phyloP scores from a whole-genome alignment of 2,888 invertebrate genomes.

The Keiferia lycopersicella region DNA sequence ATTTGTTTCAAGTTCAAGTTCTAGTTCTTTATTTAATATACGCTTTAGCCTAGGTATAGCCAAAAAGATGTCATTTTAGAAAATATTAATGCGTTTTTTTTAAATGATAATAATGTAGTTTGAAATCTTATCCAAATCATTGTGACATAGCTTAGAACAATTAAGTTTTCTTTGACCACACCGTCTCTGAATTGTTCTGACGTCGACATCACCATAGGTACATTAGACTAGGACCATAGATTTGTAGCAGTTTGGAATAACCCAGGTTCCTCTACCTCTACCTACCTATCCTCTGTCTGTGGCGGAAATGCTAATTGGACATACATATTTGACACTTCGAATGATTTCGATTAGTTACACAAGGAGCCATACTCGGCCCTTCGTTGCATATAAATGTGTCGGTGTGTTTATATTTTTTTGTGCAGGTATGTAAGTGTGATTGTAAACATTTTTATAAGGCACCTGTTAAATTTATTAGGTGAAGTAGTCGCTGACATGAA shows the following conservation, averaged over 20 bases:
- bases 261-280: background rate
- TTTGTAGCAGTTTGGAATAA: background rate
- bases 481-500: slow-evolving; percentile 2
- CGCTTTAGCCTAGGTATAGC: no score
- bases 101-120: no score
- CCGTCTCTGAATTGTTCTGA: background rate
- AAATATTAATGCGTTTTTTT: no score
- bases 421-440: slow-evolving; percentile 16
- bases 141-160: no score
- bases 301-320: slow-evolving; percentile 68
- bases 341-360: slow-evolving; percentile 46
- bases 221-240: background rate
- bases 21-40: no score
- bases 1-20: no score
- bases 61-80: no score
- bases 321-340: slow-evolving; percentile 54
- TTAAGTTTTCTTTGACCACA: no score
- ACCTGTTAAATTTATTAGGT: slow-evolving; percentile 11
- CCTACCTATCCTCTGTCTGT: slow-evolving; percentile 53
- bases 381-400: slow-evolving; percentile 38
- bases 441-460: slow-evolving; percentile 21
- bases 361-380: slow-evolving; percentile 45
- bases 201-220: background rate
- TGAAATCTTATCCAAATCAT: no score
- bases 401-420: slow-evolving; percentile 23